These are phyloP conservation scores for Corticium candelabrum DNA, from an alignment of 37 sponge, comb jelly and placozoan species.

Conservation along the genomic window DNA sequence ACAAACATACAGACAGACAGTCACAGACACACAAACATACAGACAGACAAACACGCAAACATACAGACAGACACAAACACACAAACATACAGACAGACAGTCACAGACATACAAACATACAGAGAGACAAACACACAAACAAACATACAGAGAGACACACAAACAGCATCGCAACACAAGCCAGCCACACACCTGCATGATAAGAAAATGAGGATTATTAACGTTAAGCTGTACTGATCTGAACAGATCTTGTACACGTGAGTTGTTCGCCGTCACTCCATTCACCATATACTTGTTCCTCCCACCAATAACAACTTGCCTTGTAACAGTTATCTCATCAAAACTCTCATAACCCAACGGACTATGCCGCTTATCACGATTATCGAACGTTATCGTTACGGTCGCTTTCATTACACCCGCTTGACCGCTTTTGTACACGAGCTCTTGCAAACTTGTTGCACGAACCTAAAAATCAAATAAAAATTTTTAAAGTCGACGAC, in stretches of 20 bases:
- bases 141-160: no score
- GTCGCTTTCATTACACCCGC: slow-evolving; percentile 97
- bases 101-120: no score
- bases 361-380: slow-evolving; percentile 82
- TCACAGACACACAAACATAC: no score
- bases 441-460: slow-evolving; percentile 90
- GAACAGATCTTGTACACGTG: slow-evolving; percentile 92
- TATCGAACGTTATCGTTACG: slow-evolving; percentile 97
- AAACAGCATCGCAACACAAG: not conserved
- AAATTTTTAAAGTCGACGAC: not conserved
- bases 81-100: no score
- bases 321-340: slow-evolving; percentile 79
- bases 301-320: slow-evolving; percentile 97
- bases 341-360: slow-evolving; percentile 90
- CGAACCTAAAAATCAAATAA: slow-evolving; percentile 54
- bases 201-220: slow-evolving; percentile 98
- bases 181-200: slow-evolving; percentile 83
- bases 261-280: slow-evolving; percentile 87
- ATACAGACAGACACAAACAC: no score
- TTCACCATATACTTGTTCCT: slow-evolving; percentile 96
- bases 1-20: no score
- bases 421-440: slow-evolving; percentile 96
- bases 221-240: slow-evolving; percentile 95
- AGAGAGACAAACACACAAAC: no score
- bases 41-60: no score